These are phyloP conservation scores for Drosophila affinis DNA, from an alignment of 2,888 invertebrate genomes.

Conservation along the genomic window DNA sequence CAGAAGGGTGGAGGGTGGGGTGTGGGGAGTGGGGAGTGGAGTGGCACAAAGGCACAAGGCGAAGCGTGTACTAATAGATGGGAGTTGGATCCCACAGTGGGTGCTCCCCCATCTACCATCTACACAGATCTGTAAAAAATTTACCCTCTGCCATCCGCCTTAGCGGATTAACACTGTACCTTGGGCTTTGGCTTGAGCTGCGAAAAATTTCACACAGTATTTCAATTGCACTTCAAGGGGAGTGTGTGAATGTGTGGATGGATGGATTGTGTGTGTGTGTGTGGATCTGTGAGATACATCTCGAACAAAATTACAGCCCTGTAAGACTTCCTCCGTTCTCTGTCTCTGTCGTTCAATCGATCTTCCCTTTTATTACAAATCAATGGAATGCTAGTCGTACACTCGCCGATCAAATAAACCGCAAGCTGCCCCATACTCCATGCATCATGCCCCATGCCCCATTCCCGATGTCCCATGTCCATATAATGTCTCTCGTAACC, in stretches of 20 bases:
- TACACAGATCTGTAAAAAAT: neutral
- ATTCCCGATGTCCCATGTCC: constrained; percentile 21
- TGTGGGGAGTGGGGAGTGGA: neutral
- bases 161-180: neutral
- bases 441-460: neutral
- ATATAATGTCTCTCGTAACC: constrained; percentile 2
- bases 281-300: constrained; percentile 35
- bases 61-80: constrained; percentile 54
- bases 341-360: constrained; percentile 14
- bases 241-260: constrained; percentile 26
- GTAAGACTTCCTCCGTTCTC: constrained; percentile 51
- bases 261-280: neutral
- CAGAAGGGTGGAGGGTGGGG: neutral
- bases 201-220: constrained; percentile 66
- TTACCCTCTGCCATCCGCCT: neutral
- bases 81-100: constrained; percentile 46
- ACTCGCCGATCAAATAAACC: constrained; percentile 71
- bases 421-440: constrained; percentile 46
- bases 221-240: constrained; percentile 58
- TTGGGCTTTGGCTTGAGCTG: constrained; percentile 13
- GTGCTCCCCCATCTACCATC: neutral
- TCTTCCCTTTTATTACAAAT: constrained; percentile 38
- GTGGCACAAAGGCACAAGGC: constrained; percentile 49
- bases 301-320: constrained; percentile 56
- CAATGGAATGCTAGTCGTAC: constrained; percentile 58